phyloP scores from a whole-genome alignment of 2,888 invertebrate species.

The Oegoconia quadripuncta region DNA sequence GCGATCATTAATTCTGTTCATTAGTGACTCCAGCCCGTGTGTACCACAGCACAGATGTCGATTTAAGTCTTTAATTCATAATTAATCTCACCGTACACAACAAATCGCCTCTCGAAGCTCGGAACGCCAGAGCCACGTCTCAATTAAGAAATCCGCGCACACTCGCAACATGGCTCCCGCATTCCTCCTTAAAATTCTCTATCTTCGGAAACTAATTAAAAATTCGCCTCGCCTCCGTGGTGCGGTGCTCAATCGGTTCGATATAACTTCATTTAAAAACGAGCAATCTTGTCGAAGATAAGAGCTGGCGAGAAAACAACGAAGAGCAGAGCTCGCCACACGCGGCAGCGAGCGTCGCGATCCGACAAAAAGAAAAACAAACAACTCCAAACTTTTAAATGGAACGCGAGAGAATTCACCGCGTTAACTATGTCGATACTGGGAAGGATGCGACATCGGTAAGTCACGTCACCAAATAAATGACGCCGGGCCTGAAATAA shows the following conservation, averaged over 20 bases:
- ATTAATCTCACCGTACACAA: slow-evolving; percentile 61
- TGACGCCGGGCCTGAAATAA: slow-evolving; percentile 71
- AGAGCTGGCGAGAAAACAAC: slow-evolving; percentile 75
- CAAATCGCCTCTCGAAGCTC: slow-evolving; percentile 56
- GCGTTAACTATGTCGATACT: slow-evolving; percentile 78
- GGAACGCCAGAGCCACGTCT: slow-evolving; percentile 53
- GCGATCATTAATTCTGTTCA: slow-evolving; percentile 57
- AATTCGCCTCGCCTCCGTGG: slow-evolving; percentile 73
- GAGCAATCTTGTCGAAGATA: slow-evolving; percentile 77
- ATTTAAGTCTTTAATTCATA: slow-evolving; percentile 60
- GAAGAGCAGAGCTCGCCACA: slow-evolving; percentile 71
- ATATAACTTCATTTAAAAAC: slow-evolving; percentile 79
- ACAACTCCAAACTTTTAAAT: slow-evolving; percentile 69
- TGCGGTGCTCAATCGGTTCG: slow-evolving; percentile 71
- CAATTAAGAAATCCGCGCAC: slow-evolving; percentile 71
- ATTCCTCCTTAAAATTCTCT: slow-evolving; percentile 74
- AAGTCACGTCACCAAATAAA: slow-evolving; percentile 78
- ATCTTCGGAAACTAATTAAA: slow-evolving; percentile 79
- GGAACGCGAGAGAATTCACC: slow-evolving; percentile 74
- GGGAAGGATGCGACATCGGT: slow-evolving; percentile 77
- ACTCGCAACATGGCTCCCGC: slow-evolving; percentile 63
- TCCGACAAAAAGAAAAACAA: slow-evolving; percentile 59
- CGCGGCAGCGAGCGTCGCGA: slow-evolving; percentile 53
- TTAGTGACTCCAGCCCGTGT: slow-evolving; percentile 44
- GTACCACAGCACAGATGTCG: slow-evolving; percentile 37